Base-by-base conservation (phyloP, 30 jellyfish, hydroid and myxozoan genomes). In the Aurelia sp. region DNA sequence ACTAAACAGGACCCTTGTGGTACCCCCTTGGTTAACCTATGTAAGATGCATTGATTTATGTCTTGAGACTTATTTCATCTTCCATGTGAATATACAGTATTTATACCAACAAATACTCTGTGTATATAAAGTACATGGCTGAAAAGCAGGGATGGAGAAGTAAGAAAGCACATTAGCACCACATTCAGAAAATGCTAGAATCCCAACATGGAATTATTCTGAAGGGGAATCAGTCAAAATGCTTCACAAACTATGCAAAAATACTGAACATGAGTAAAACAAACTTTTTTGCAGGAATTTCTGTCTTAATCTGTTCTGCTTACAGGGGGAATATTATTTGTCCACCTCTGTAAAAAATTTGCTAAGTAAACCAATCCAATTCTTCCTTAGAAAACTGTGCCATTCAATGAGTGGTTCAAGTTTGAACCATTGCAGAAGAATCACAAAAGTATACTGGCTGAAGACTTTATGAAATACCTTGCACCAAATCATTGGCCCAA, bases 11-110 rank as follows among this genome's bases (percentile, higher is more conserved):
- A 86, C 95, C 22, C 86, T 86, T 51, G 84, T 86, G 47, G 78
- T 86, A 8, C 95, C 95, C 15, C 89, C 95, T 15, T 86, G 88
- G 85, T 65, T 86, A 18, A 86, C 95, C 16, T 74, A 86, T 84
- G 93, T 84, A 64, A 66, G 91, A 0, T 38, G 55, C 15, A 44
- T 33, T 12, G 22, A 19, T 8, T 4, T 70, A 19, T 47, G 12
- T 13, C 16, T 33, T 38, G 17, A 15, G 52, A 16, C 63, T 24
- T 38, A 20, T 5, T 35, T 47, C 67, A 33, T 17, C 21, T n/a
- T 7, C 67, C 11, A 11, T 59, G 3, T 59, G 27, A 8, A 59
- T 17, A 61, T 12, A 60, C n/a, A n/a, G 70, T n/a, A 61, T 59
- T 59, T 21, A 59, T 3, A 40, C 51, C 51, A 40, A 40, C 51